Evolutionary conservation across 2,797 vertebrate species (phyloP).

Genomic region (Eulemur rubriventer): DNA sequence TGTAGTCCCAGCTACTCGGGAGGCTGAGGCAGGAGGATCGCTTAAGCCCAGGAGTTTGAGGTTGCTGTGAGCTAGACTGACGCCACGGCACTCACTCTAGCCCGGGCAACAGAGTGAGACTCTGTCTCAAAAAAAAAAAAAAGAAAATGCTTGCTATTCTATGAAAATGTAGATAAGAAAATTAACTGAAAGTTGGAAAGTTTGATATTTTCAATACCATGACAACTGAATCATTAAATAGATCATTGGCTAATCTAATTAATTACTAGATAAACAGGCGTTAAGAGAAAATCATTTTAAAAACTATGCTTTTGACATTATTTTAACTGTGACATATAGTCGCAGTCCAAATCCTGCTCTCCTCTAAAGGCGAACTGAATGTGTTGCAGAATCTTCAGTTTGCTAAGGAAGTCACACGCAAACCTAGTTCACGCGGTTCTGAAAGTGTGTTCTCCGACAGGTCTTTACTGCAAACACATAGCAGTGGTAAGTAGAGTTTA

Average conservation of each 20-base stretch:
- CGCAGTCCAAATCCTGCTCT: neutral
- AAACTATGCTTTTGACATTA: neutral
- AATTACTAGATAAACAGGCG: neutral
- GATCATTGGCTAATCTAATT: slow-evolving; percentile 8
- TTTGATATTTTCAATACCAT: slow-evolving; percentile 40
- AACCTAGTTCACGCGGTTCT: neutral
- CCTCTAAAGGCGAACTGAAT: neutral
- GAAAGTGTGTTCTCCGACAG: slow-evolving; percentile 15
- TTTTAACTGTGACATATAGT: neutral
- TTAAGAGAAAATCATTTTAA: slow-evolving; percentile 20
- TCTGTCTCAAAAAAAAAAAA: no score
- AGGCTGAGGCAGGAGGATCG: no score
- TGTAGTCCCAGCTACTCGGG: no score
- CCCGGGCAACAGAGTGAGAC: no score
- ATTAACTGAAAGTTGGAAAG: slow-evolving; percentile 24
- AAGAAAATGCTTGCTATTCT: neutral
- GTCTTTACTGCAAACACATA: slow-evolving; percentile 5
- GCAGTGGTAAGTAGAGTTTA: slow-evolving; percentile 43
- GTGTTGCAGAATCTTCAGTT: neutral
- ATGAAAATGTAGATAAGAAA: slow-evolving; percentile 33
- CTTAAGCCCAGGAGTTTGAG: no score
- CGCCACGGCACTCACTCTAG: no score
- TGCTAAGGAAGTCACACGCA: neutral
- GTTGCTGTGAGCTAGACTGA: no score
- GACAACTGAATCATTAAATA: neutral